Evolutionary conservation across 2,113 vertebrate species (phyloP).

Genomic region (Ramphastos sulfuratus): DNA sequence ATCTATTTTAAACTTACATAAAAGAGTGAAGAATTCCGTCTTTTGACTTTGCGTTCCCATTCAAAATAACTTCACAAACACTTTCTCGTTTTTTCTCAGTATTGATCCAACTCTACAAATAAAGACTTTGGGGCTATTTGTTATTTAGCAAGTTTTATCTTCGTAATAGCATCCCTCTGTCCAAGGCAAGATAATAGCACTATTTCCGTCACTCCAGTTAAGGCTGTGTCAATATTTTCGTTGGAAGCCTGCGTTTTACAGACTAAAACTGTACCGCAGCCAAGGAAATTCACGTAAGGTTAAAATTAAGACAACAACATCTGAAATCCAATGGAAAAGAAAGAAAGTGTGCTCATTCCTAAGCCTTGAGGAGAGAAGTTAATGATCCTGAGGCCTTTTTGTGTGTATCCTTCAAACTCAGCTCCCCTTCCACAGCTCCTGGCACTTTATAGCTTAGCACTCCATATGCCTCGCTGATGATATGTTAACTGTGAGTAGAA

Average conservation of each 20-base stretch:
- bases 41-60: not conserved
- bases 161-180: not conserved
- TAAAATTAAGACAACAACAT: slow-evolving; percentile 19
- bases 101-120: not conserved
- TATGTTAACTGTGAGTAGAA: slow-evolving; percentile 34
- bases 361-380: slow-evolving; percentile 27
- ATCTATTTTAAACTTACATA: not conserved
- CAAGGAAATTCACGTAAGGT: slow-evolving; percentile 20
- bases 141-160: slow-evolving; percentile 19
- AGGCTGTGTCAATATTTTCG: slow-evolving; percentile 60
- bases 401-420: not conserved
- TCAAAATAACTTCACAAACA: not conserved
- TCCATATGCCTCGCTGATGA: not conserved
- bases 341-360: not conserved
- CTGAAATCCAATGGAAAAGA: slow-evolving; percentile 28
- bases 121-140: not conserved
- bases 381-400: slow-evolving; percentile 7
- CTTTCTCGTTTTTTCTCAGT: not conserved
- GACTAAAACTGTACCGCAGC: not conserved
- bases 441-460: slow-evolving; percentile 37
- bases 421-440: slow-evolving; percentile 13
- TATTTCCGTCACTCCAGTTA: not conserved
- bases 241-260: slow-evolving; percentile 6
- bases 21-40: not conserved
- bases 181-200: slow-evolving; percentile 1